A percentile compares a stretch with the other conserved stretches of the same genome.
phyloP scores from a whole-genome alignment of 2,888 invertebrate species.

The Aspidapion aeneum region DNA sequence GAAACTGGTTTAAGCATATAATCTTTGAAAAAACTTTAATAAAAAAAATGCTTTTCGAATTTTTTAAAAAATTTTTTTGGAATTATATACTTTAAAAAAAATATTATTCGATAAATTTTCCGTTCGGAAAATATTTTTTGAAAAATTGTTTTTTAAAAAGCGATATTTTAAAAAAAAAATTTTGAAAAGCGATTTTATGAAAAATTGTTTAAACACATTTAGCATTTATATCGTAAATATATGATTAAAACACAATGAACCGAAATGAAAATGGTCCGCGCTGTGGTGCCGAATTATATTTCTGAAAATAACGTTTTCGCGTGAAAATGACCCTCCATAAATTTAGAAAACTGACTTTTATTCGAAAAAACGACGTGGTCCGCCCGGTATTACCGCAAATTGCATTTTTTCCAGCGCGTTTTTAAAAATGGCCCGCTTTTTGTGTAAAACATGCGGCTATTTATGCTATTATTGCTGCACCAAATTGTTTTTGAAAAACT shows the following conservation, averaged over 20 bases:
- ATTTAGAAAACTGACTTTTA: not conserved
- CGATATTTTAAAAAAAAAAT: no score
- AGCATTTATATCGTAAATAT: not conserved
- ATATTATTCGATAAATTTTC: no score
- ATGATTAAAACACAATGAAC: not conserved
- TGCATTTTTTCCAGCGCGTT: not conserved
- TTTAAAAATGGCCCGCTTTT: not conserved
- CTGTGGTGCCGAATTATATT: not conserved
- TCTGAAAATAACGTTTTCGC: not conserved
- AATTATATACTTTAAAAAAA: no score
- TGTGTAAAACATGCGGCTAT: not conserved
- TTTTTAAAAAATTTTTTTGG: no score
- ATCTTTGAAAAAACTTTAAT: no score
- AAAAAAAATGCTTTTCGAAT: no score
- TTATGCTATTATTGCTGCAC: no score
- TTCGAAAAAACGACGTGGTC: not conserved
- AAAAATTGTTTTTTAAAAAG: no score
- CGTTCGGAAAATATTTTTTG: no score
- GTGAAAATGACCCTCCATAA: not conserved
- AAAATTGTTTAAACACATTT: no score
- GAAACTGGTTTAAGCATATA: no score
- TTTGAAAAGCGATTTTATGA: no score
- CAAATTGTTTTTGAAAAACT: not conserved
- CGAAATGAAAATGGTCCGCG: not conserved
- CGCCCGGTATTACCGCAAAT: not conserved